phyloP scores from a whole-genome alignment of 2,113 vertebrate genomes.

The Pardalotus punctatus region DNA sequence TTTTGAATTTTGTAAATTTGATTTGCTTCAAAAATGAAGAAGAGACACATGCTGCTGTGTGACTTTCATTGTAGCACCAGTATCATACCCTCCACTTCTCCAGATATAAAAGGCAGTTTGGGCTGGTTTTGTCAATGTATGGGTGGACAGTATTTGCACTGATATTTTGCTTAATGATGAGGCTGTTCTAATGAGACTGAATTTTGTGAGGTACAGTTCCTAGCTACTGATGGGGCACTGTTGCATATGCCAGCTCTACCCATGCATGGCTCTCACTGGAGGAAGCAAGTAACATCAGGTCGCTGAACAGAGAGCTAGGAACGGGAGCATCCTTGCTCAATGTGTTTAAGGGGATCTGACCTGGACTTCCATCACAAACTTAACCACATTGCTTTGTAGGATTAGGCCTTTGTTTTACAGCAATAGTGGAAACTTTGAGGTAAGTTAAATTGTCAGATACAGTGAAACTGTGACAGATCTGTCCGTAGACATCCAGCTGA shows the following conservation, averaged over 20 bases:
- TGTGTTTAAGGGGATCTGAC: rapidly evolving
- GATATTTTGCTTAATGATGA: neutral
- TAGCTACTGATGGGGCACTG: neutral
- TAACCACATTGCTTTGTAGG: neutral
- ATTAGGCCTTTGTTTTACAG: neutral
- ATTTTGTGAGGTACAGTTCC: neutral
- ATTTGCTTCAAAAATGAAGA: neutral
- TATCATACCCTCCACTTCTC: neutral
- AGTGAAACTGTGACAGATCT: neutral
- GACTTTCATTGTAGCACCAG: neutral
- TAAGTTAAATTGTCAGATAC: neutral
- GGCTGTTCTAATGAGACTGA: neutral
- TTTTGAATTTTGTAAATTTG: neutral
- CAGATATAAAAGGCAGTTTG: neutral
- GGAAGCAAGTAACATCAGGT: neutral
- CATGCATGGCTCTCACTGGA: rapidly evolving
- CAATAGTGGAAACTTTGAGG: neutral
- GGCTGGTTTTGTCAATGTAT: neutral
- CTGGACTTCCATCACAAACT: neutral
- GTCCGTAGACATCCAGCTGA: neutral
- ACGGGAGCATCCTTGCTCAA: neutral
- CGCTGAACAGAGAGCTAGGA: neutral
- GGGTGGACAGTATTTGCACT: neutral
- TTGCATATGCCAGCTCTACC: neutral
- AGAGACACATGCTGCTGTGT: neutral